Percentiles rank a stretch among this genome's conserved stretches.
Conservation (phyloP, 2,113 vertebrate species). For the Eudyptes chrysolophus region DNA sequence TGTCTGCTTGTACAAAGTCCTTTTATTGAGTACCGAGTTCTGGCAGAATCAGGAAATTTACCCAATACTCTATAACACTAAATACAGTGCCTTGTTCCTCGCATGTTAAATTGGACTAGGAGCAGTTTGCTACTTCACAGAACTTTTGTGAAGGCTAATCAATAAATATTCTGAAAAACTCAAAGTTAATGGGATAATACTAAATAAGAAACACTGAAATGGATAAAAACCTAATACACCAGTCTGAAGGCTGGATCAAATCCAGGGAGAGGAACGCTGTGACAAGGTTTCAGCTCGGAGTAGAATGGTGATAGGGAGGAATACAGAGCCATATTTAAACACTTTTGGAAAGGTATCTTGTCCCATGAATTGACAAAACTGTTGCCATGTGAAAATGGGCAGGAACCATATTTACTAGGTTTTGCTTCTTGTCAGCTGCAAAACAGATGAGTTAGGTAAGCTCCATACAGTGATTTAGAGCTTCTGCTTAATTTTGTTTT, state of each 20-base stretch:
- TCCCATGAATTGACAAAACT: background rate
- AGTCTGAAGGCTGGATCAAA: background rate
- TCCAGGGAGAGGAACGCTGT: background rate
- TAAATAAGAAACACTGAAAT: background rate
- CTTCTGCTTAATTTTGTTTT: background rate
- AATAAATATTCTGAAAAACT: background rate
- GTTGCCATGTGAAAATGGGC: background rate
- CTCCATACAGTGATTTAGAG: background rate
- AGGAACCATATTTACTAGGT: background rate
- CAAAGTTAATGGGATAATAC: background rate
- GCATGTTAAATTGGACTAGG: background rate
- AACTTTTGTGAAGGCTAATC: background rate
- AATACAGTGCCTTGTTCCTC: background rate
- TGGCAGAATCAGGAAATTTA: background rate
- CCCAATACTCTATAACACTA: background rate
- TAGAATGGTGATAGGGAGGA: background rate
- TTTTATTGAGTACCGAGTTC: background rate
- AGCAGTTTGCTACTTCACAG: background rate
- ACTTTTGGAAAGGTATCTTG: background rate
- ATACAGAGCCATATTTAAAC: background rate
- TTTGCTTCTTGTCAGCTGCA: background rate
- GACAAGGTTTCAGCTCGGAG: background rate
- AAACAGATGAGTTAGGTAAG: background rate
- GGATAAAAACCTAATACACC: background rate
- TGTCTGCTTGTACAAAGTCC: background rate